These are phyloP conservation scores for Adineta ricciae DNA, from an alignment of 2,888 invertebrate genomes.

Conservation along the genomic window DNA sequence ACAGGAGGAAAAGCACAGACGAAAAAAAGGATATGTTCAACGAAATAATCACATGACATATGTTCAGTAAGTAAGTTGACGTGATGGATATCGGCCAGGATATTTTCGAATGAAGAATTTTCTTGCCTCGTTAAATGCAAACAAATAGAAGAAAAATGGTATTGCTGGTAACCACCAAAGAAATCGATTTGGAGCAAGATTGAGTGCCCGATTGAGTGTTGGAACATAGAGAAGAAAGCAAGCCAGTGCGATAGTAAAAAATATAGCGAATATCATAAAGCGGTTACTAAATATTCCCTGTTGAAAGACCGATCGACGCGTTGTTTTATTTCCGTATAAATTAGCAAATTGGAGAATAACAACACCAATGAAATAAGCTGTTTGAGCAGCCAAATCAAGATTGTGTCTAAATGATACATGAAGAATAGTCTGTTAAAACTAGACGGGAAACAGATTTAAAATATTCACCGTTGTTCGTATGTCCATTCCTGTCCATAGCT, in stretches of 20 bases:
- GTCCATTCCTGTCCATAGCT: constrained; percentile 34
- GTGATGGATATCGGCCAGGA: constrained; percentile 3
- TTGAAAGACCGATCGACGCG: constrained; percentile 26
- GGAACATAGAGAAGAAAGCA: constrained; percentile 29
- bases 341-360: constrained; percentile 29
- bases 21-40: background rate
- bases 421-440: background rate
- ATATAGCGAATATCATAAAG: constrained; percentile 20
- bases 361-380: constrained; percentile 27
- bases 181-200: constrained; percentile 26
- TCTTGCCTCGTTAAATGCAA: constrained; percentile 23
- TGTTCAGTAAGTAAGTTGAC: background rate
- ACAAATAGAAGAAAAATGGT: constrained; percentile 30
- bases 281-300: constrained; percentile 27
- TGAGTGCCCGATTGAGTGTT: constrained; percentile 23
- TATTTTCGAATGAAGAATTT: constrained; percentile 24
- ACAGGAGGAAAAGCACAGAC: background rate
- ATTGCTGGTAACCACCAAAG: constrained; percentile 31
- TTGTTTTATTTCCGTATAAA: constrained; percentile 26
- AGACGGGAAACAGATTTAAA: background rate
- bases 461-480: constrained; percentile 14
- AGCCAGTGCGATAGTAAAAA: constrained; percentile 18
- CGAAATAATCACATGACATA: background rate
- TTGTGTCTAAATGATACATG: background rate
- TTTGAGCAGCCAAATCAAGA: constrained; percentile 26